phyloP scores from a whole-genome alignment of 2,888 invertebrate species.

The Hermaeophaga mercurialis region DNA sequence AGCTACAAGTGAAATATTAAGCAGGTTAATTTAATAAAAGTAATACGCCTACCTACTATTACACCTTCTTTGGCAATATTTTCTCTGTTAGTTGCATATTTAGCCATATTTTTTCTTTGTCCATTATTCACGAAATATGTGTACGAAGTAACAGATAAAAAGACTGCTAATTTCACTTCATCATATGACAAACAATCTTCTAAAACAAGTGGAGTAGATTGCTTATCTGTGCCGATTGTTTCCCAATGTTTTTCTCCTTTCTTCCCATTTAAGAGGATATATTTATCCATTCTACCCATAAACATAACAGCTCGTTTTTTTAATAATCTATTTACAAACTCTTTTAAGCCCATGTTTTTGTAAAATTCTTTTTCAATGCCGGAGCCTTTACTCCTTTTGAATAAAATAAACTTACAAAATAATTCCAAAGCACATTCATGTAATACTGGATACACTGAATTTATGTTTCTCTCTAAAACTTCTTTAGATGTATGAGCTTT shows the following conservation, averaged over 20 bases:
- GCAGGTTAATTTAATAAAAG: no score
- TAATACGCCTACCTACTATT: conserved; percentile 60
- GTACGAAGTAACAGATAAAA: conserved; percentile 63
- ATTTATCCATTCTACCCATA: conserved; percentile 44
- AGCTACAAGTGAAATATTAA: no score
- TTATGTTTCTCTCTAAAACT: conserved; percentile 56
- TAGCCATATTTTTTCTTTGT: conserved; percentile 61
- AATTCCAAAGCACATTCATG: conserved; percentile 69
- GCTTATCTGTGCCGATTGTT: conserved; percentile 59
- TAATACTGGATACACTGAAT: conserved; percentile 70
- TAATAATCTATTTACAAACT: conserved; percentile 61
- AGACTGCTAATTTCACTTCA: conserved; percentile 64
- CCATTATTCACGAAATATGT: conserved; percentile 65
- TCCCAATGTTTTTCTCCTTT: conserved; percentile 61
- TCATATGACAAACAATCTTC: conserved; percentile 63
- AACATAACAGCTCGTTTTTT: conserved; percentile 62
- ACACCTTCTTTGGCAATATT: conserved; percentile 57
- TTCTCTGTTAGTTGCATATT: conserved; percentile 56
- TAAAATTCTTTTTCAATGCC: conserved; percentile 42
- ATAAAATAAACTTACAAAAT: conserved; percentile 68
- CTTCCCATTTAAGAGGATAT: conserved; percentile 50
- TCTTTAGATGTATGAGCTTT: conserved; percentile 34
- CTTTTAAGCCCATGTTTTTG: conserved; percentile 55
- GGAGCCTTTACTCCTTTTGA: conserved; percentile 59
- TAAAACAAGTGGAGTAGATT: conserved; percentile 58